A percentile compares a stretch with the other conserved stretches of the same genome.
phyloP scores from a whole-genome alignment of 2,797 vertebrate genomes.

The Onychomys torridus region DNA sequence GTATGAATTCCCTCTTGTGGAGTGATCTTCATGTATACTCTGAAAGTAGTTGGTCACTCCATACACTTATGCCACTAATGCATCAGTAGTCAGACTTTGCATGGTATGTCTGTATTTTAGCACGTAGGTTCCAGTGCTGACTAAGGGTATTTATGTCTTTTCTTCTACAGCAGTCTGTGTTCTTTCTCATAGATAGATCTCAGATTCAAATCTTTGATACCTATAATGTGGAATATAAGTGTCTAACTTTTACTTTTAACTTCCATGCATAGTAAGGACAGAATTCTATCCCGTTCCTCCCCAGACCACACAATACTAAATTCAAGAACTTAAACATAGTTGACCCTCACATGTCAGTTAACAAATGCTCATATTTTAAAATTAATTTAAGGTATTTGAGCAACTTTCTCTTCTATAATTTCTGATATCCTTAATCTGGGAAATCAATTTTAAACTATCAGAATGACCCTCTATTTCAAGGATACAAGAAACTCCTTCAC shows the following conservation, averaged over 20 bases:
- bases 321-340: too few relatives aligned
- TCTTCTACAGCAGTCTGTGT: background rate
- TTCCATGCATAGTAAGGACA: background rate
- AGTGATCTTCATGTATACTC: background rate
- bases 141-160: background rate
- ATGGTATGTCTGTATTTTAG: background rate
- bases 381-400: background rate
- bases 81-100: background rate
- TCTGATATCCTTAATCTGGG: background rate
- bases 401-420: background rate
- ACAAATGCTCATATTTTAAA: background rate
- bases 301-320: background rate
- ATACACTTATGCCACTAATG: background rate
- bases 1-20: background rate
- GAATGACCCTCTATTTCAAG: background rate
- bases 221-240: background rate
- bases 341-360: background rate
- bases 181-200: background rate
- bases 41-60: background rate
- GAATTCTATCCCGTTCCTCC: background rate
- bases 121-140: background rate
- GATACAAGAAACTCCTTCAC: background rate
- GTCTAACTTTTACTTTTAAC: background rate
- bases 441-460: background rate
- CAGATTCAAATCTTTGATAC: background rate